A percentile compares a stretch with the other conserved stretches of the same genome.
These are phyloP conservation scores for Chaenogobius annularis DNA, from an alignment of 2,113 vertebrate species.

Conservation along the genomic window DNA sequence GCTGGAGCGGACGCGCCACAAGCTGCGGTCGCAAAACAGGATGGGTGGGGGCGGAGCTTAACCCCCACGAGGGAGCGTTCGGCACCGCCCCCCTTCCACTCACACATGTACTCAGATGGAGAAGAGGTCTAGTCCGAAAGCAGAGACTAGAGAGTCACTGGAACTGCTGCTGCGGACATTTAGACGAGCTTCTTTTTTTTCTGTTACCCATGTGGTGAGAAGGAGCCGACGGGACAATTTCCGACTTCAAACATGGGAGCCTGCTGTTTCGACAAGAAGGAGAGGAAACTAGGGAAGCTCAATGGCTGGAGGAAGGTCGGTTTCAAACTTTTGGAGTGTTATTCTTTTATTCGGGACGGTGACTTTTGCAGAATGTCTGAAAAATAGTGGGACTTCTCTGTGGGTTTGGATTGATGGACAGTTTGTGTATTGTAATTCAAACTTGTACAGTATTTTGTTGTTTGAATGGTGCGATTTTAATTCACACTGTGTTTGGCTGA, in stretches of 20 bases:
- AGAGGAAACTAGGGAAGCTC: conserved; percentile 74
- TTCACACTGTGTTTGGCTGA: too few relatives aligned
- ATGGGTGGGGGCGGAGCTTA: conserved; percentile 60
- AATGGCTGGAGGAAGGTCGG: conserved; percentile 80
- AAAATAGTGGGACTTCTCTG: not conserved
- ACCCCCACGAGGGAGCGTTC: conserved; percentile 50
- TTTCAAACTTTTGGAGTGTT: not conserved
- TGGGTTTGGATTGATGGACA: not conserved
- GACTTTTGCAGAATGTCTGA: not conserved
- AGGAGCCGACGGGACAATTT: conserved; percentile 14
- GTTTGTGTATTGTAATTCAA: not conserved
- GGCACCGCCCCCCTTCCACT: conserved; percentile 7
- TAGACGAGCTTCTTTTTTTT: conserved; percentile 41
- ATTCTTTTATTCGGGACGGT: too few relatives aligned
- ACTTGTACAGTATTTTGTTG: not conserved
- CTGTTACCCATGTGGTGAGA: conserved; percentile 60
- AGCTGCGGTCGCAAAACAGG: not conserved
- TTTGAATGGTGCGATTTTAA: not conserved
- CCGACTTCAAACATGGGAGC: conserved; percentile 74
- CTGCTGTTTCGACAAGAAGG: conserved; percentile 78
- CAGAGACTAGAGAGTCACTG: conserved; percentile 65
- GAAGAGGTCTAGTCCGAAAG: conserved; percentile 62
- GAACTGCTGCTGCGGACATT: conserved; percentile 57
- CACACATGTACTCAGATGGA: conserved; percentile 36
- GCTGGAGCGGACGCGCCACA: conserved; percentile 30